Percentiles rank a stretch among this genome's conserved stretches.
phyloP scores from a whole-genome alignment of 2,797 vertebrate species.

The Poliocrania exsul region DNA sequence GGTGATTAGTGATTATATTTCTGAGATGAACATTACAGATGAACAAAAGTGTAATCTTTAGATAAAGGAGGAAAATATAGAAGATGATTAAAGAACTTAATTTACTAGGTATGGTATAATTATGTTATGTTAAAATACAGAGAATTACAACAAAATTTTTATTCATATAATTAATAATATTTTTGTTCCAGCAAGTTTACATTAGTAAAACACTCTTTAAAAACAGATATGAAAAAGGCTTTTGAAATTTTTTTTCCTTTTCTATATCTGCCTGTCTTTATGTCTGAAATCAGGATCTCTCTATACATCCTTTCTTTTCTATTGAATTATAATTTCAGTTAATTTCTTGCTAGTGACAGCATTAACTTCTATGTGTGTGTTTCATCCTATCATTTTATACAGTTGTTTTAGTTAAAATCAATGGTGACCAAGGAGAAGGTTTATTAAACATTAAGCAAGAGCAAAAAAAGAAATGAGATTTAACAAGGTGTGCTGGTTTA shows the following conservation, averaged over 20 bases:
- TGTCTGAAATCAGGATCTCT: slow-evolving; percentile 39
- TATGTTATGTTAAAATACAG: slow-evolving; percentile 61
- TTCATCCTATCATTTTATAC: neutral
- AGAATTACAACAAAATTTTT: slow-evolving; percentile 34
- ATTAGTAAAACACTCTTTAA: slow-evolving; percentile 47
- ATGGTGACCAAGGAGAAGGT: neutral
- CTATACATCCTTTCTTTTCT: slow-evolving; percentile 19
- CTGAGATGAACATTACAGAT: slow-evolving; percentile 45
- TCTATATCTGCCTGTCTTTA: neutral
- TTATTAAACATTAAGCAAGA: neutral
- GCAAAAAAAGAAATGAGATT: neutral
- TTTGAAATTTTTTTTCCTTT: neutral
- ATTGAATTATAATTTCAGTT: neutral
- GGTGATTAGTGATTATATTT: slow-evolving; percentile 68
- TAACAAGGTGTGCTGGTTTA: neutral
- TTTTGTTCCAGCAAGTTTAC: slow-evolving; percentile 35
- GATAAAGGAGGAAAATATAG: slow-evolving; percentile 35
- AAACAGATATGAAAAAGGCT: neutral
- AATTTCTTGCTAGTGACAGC: neutral
- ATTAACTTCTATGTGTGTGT: neutral
- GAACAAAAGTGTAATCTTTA: neutral
- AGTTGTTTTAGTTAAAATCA: neutral
- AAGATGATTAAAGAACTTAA: slow-evolving; percentile 71
- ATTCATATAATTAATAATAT: slow-evolving; percentile 42
- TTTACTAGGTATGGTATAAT: slow-evolving; percentile 64